A percentile compares a stretch with the other conserved stretches of the same genome.
Conservation (phyloP, 2,888 invertebrate genomes). For the Drosophila meridionalis region DNA sequence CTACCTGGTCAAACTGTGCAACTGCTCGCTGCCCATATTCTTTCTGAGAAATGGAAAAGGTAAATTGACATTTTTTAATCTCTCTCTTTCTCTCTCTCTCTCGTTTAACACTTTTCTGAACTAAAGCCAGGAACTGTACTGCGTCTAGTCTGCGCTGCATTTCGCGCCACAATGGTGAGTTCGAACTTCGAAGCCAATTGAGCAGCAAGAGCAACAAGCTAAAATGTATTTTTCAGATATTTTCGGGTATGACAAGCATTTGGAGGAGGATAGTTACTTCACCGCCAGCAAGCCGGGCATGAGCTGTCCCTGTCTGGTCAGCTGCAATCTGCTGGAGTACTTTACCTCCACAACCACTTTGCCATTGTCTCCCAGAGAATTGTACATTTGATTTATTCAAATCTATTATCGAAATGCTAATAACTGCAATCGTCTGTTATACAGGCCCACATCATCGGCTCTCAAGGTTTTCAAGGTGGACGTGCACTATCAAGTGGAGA, state of each 20-base stretch:
- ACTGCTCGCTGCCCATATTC: constrained; percentile 80
- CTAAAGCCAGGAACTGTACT: constrained; percentile 59
- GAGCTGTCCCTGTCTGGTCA: constrained; percentile 81
- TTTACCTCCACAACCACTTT: constrained; percentile 70
- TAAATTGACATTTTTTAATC: constrained; percentile 30
- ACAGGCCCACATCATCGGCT: constrained; percentile 43
- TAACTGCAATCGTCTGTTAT: background rate
- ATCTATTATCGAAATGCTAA: background rate
- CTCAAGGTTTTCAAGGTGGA: constrained; percentile 80
- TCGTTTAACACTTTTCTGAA: background rate
- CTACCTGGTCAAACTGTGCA: constrained; percentile 77
- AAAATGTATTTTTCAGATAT: constrained; percentile 61
- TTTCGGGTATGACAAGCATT: constrained; percentile 79
- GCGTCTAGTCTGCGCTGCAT: constrained; percentile 79
- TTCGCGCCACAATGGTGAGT: constrained; percentile 75
- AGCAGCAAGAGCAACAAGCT: background rate
- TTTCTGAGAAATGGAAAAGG: constrained; percentile 68
- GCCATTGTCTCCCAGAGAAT: constrained; percentile 42
- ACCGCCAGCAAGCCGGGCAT: constrained; percentile 79
- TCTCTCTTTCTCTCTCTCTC: too few species aligned
- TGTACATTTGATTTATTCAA: constrained; percentile 39
- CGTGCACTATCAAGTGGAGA: constrained; percentile 84
- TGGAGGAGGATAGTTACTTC: constrained; percentile 76
- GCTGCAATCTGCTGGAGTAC: constrained; percentile 80
- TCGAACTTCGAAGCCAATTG: too few species aligned